Base-by-base conservation (phyloP, 2,797 vertebrate species). In the Crypturellus tataupa region DNA sequence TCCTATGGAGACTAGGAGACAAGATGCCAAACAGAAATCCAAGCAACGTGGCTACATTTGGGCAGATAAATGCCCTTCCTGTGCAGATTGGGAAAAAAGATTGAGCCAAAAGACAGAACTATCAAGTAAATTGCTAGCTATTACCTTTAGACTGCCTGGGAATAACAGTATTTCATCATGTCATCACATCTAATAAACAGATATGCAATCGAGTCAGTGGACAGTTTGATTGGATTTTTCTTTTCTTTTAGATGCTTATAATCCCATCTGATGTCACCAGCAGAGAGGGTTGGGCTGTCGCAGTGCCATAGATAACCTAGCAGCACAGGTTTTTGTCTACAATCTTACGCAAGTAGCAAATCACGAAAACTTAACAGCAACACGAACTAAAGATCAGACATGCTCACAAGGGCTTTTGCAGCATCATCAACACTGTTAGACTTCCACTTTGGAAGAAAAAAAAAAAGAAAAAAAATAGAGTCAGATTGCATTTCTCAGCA, bases 181-280 rank as follows among this genome's bases (percentile, higher is more conserved):
- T 82, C 81, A 91, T 85, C 81, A 73, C 75, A 92, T 90, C 87
- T 89, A 94, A 94, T 92, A 92, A 95, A 93, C n/a, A 65, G 84
- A 90, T 91, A 85, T 24, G 46, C 60, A 85, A 85, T 69, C 84
- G 90, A 95, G 90, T 90, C 90, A 33, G 56, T 77, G 58, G 86
- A 80, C 89, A 90, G 80, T 85, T 92, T 72, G 65, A 94, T 89
- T 94, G 92, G 73, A 95, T 79, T 94, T 94, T 90, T 92, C 76
- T 83, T 96, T 89, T 88, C 68, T 62, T 59, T 95, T 71, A 83
- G 86, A 87, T 78, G 81, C 33, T 77, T 85, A 83, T 82, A 95
- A 94, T 89, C 94, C 59, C 55, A 80, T 90, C 7, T 72, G 46
- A 33, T 76, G 42, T 78, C 63, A 87, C 73, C 58, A 87, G 75